These are phyloP conservation scores for Cyprinodon diabolis DNA, from an alignment of 2,797 vertebrate species.

Conservation along the genomic window DNA sequence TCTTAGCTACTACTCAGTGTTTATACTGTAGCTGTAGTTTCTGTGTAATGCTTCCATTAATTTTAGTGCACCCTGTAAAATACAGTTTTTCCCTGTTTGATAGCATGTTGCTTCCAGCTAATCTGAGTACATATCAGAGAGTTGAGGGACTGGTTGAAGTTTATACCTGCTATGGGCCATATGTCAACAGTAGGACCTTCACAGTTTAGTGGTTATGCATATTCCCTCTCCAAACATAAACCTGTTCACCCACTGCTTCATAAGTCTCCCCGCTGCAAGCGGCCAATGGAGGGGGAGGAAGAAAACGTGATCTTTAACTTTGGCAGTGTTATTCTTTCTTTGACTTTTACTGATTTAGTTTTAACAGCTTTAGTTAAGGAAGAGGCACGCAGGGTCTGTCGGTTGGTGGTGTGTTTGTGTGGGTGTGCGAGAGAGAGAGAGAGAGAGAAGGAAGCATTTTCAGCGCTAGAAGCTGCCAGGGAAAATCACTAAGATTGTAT, in stretches of 20 bases:
- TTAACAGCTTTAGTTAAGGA: conserved; percentile 52
- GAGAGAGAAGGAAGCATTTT: conserved; percentile 31
- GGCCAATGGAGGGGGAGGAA: conserved; percentile 52
- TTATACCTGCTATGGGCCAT: conserved; percentile 69
- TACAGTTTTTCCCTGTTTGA: conserved; percentile 56
- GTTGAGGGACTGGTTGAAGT: conserved; percentile 63
- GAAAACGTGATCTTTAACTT: conserved; percentile 64
- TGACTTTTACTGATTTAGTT: conserved; percentile 64
- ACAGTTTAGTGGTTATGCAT: conserved; percentile 72
- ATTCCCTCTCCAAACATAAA: conserved; percentile 68
- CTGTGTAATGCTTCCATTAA: conserved; percentile 25
- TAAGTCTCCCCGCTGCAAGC: conserved; percentile 53
- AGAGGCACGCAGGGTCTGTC: conserved; percentile 22
- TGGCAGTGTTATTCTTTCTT: conserved; percentile 61
- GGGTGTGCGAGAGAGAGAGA: conserved; percentile 41
- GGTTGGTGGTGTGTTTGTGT: conserved; percentile 16
- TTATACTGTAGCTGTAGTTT: neutral
- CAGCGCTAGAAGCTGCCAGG: conserved; percentile 64
- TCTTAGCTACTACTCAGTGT: neutral
- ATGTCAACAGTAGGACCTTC: conserved; percentile 71
- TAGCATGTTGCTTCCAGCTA: conserved; percentile 52
- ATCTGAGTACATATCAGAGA: conserved; percentile 57
- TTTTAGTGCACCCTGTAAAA: conserved; percentile 24
- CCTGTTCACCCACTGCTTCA: conserved; percentile 56
- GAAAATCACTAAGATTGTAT: conserved; percentile 68